A percentile compares a stretch with the other conserved stretches of the same genome.
These are phyloP conservation scores for Heliconius charithonia DNA, from an alignment of 2,888 invertebrate species.

Conservation along the genomic window DNA sequence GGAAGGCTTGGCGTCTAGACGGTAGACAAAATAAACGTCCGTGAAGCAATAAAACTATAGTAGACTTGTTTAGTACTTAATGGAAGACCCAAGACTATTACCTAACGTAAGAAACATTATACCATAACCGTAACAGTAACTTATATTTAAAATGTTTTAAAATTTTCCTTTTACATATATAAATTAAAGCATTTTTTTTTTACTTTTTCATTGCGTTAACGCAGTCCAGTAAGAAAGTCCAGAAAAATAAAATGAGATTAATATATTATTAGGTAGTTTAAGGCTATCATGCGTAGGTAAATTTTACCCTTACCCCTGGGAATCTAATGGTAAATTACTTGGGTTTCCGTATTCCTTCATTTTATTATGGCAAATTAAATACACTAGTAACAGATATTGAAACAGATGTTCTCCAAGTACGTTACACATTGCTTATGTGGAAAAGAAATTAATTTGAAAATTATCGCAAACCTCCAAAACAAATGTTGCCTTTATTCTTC, in stretches of 20 bases:
- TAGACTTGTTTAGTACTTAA: neutral
- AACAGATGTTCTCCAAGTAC: too few relatives aligned
- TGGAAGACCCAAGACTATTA: slow-evolving; percentile 19
- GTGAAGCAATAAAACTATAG: slow-evolving; percentile 29
- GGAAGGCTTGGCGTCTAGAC: slow-evolving; percentile 43
- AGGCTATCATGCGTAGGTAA: neutral
- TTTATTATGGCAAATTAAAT: too few relatives aligned
- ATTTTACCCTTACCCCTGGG: neutral
- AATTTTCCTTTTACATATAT: neutral
- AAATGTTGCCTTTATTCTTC: too few relatives aligned
- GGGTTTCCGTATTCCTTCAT: too few relatives aligned
- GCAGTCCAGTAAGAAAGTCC: neutral
- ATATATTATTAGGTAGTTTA: neutral
- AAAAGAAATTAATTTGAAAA: too few relatives aligned
- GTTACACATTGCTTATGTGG: too few relatives aligned
- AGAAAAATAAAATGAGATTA: neutral
- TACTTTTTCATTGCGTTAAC: neutral
- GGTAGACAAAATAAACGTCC: slow-evolving; percentile 34
- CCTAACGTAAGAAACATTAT: neutral
- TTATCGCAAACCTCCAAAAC: too few relatives aligned
- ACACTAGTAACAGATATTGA: too few relatives aligned
- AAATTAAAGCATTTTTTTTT: neutral
- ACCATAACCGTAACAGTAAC: neutral
- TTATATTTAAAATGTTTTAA: neutral
- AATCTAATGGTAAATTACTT: neutral